Percentiles rank a stretch among this genome's conserved stretches.
These are phyloP conservation scores for Heliocidaris erythrogramma DNA, from an alignment of 35 echinoderm and acorn worm species.

Conservation along the genomic window DNA sequence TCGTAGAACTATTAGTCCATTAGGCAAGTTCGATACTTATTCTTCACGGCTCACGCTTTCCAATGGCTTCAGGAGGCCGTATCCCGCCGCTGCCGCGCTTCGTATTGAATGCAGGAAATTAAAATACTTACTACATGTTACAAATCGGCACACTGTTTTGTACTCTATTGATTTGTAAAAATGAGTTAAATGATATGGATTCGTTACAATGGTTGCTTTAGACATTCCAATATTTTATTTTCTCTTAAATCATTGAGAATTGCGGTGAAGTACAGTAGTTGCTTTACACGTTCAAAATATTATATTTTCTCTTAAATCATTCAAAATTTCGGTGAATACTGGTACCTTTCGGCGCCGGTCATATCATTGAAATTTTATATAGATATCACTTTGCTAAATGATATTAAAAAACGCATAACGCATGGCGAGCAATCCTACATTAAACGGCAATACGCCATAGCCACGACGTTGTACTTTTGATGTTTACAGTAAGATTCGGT, in stretches of 20 bases:
- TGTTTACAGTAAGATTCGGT: background rate
- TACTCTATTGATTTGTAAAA: background rate
- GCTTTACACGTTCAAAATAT: too few relatives aligned
- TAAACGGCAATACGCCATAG: background rate
- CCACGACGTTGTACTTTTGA: background rate
- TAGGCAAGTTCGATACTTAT: background rate
- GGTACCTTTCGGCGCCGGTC: too few relatives aligned
- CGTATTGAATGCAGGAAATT: background rate
- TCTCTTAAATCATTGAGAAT: background rate
- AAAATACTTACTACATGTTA: background rate
- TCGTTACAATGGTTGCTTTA: background rate
- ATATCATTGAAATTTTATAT: too few relatives aligned
- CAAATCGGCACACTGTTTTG: background rate
- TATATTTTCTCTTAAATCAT: background rate
- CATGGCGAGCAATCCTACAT: background rate
- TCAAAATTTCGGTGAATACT: too few relatives aligned
- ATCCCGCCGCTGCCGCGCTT: background rate
- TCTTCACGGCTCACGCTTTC: background rate
- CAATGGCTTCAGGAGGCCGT: background rate
- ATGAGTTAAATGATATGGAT: background rate
- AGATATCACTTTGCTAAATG: too few relatives aligned
- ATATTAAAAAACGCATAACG: background rate
- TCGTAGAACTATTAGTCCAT: too few relatives aligned
- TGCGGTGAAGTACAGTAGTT: too few relatives aligned
- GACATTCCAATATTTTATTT: background rate